Evolutionary conservation across 2,888 invertebrate species (phyloP), one percentile per base, ranked within the genome.

Genomic region (Amorpha juglandis): DNA sequence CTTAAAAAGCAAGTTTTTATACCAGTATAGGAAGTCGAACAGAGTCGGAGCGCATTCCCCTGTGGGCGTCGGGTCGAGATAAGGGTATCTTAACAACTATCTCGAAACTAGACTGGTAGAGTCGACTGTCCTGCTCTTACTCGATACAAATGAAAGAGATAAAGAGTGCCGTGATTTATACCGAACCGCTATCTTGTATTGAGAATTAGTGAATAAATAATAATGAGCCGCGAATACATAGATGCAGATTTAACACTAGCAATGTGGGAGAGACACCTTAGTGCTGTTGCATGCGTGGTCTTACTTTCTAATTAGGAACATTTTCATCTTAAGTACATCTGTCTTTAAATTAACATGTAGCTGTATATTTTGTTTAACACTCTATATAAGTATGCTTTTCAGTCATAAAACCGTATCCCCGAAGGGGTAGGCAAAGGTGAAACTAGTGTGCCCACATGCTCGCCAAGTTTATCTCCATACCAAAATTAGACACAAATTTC

Each of bases 71-170:
- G 58, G 58, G 58, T 58, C 58, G 42, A 19, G 58, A 58, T 58
- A 58, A 58, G 33, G 50, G 16, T 66, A 66, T 66, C 66, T 66
- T 51, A 66, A 66, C 66, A 51, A 45, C 66, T 52, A 66, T 66
- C 66, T 65, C 58, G 21, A 62, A 65, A 58, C 62, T 62, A 62
- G 65, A 65, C 47, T 62, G 51, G 58, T 42, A 42, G 33, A 11
- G n/a, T 50, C 33, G 9, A 8, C n/a, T 27, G 11, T 63, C 63
- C 21, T 35, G 11, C 35, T 63, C 48, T 16, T 19, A 50, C 38
- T 4, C 11, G 19, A 9, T 16, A 33, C 33, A n/a, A 16, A 35
- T 11, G 63, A 63, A 27, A 33, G 48, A 16, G 63, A 63, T 48
- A 21, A 9, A 33, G n/a, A 6, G 7, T 16, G 19, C 48, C 33